A percentile compares a stretch with the other conserved stretches of the same genome.
phyloP scores from a whole-genome alignment of 30 jellyfish, hydroid and myxozoan genomes.

The Rhopilema esculentum region DNA sequence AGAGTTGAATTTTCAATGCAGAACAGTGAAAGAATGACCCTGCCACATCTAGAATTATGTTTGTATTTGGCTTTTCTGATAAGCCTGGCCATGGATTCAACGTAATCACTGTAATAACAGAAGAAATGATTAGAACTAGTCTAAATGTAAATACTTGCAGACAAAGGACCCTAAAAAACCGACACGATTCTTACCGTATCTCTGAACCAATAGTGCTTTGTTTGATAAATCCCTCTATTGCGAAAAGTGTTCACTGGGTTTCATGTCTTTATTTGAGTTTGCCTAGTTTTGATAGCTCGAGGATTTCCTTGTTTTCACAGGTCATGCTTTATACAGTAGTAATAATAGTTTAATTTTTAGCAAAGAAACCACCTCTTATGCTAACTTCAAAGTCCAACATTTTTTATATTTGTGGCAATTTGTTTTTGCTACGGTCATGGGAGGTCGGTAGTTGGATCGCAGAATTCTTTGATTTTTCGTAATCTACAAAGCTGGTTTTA shows the following conservation, averaged over 20 bases:
- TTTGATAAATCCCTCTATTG: not conserved
- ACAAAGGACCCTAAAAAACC: not conserved
- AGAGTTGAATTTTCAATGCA: too few species aligned
- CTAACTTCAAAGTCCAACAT: not conserved
- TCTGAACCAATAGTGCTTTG: not conserved
- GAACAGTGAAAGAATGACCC: too few species aligned
- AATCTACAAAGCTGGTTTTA: not conserved
- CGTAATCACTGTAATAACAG: not conserved
- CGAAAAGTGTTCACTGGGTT: not conserved
- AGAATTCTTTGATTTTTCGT: not conserved
- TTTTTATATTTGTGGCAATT: not conserved
- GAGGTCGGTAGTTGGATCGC: not conserved
- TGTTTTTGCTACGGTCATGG: not conserved
- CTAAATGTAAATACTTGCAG: slow-evolving; percentile 18
- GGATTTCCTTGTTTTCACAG: not conserved
- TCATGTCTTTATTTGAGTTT: slow-evolving; percentile 7
- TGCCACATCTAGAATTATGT: not conserved
- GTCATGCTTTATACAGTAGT: not conserved
- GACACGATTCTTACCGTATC: not conserved
- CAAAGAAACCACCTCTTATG: not conserved
- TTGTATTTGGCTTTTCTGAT: slow-evolving; percentile 9
- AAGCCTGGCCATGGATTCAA: slow-evolving; percentile 26
- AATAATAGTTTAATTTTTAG: not conserved
- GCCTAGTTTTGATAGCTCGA: not conserved
- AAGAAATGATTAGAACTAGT: not conserved